Percentiles rank a stretch among this genome's conserved stretches.
Evolutionary conservation across 92 coral and sea anemone genomes (phyloP).

Genomic region (Phenganax marumi): DNA sequence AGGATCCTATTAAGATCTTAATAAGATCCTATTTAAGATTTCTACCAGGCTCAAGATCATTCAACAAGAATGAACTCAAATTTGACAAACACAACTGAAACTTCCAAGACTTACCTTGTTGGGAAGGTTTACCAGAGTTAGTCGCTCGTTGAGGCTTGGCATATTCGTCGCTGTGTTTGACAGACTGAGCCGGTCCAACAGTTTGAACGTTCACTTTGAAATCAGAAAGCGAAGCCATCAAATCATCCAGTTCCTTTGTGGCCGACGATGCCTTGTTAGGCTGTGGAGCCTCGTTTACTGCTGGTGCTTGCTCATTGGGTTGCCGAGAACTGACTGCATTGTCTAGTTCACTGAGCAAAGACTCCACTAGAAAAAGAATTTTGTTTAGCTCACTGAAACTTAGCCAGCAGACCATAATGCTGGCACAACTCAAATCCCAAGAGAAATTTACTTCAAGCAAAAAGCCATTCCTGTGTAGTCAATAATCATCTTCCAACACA

Average conservation of each 20-base stretch:
- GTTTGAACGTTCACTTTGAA: constrained; percentile 92
- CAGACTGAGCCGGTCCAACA: constrained; percentile 63
- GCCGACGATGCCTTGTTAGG: constrained; percentile 95
- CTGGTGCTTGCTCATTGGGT: constrained; percentile 18
- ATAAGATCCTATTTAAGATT: too few species aligned
- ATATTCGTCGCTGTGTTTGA: constrained; percentile 83
- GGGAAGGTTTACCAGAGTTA: constrained; percentile 23
- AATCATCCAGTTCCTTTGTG: constrained; percentile 90
- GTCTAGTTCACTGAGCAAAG: constrained; percentile 63
- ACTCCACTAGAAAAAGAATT: constrained; percentile 50
- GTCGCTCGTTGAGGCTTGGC: constrained; percentile 87
- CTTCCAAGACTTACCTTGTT: not conserved
- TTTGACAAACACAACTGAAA: not conserved
- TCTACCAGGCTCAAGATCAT: not conserved
- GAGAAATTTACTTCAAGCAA: too few species aligned
- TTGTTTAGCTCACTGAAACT: not conserved
- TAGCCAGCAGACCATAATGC: too few species aligned
- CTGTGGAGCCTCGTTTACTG: constrained; percentile 35
- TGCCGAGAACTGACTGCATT: constrained; percentile 52
- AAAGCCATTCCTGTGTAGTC: too few species aligned
- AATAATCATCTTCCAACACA: too few species aligned
- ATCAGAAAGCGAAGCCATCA: constrained; percentile 98
- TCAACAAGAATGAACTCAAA: not conserved
- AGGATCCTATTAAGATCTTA: not conserved
- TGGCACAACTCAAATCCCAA: too few species aligned